Evolutionary conservation across 2,113 vertebrate species (phyloP).

Genomic region (Lasiurus borealis): DNA sequence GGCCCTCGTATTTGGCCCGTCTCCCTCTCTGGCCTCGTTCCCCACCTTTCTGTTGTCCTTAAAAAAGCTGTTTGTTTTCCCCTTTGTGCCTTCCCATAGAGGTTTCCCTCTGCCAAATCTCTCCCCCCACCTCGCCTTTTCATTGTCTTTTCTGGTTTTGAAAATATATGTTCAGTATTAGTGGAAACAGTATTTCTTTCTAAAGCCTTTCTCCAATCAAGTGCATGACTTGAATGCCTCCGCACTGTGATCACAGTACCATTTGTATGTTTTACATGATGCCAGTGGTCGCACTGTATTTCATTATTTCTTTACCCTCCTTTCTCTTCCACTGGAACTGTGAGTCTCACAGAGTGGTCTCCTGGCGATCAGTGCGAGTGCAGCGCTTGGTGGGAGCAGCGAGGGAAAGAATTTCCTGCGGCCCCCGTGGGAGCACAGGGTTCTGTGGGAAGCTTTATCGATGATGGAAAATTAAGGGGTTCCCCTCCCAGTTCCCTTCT

Average conservation of each 20-base stretch:
- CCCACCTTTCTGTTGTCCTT: not conserved
- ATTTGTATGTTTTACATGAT: not conserved
- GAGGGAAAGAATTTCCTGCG: too few species aligned
- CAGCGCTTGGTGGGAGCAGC: too few species aligned
- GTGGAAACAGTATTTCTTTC: slow-evolving; percentile 16
- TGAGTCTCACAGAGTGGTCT: not conserved
- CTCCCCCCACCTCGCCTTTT: not conserved
- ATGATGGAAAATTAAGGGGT: too few species aligned
- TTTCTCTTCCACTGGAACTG: not conserved
- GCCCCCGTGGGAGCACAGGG: too few species aligned
- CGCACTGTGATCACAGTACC: not conserved
- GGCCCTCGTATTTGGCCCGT: not conserved
- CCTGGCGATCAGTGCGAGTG: not conserved
- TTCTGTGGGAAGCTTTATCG: too few species aligned
- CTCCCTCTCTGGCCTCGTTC: not conserved
- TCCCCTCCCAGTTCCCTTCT: too few species aligned
- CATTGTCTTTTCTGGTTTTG: not conserved
- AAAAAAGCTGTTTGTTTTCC: not conserved
- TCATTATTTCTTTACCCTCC: not conserved
- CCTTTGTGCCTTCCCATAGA: not conserved
- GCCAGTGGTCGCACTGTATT: not conserved
- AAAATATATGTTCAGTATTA: not conserved
- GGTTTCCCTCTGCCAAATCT: not conserved
- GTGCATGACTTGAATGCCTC: not conserved
- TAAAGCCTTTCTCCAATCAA: slow-evolving; percentile 20